These are phyloP conservation scores for Rotaria sp. DNA, from an alignment of 2,888 invertebrate genomes.

Conservation along the genomic window DNA sequence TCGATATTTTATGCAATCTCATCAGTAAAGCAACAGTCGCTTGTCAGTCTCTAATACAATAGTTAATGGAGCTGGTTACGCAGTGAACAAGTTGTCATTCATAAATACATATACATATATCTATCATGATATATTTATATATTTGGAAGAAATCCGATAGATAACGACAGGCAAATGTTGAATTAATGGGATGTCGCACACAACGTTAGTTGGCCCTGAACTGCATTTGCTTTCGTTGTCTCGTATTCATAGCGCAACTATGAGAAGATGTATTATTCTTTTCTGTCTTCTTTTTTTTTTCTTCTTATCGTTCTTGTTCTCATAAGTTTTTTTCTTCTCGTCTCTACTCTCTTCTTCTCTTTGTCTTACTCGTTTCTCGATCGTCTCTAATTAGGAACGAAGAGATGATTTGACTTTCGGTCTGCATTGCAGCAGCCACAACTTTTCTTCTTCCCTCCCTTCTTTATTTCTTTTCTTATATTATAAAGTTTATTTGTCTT, in stretches of 20 bases:
- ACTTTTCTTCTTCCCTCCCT: not conserved
- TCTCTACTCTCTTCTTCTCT: not conserved
- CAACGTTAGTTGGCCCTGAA: not conserved
- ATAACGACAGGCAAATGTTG: not conserved
- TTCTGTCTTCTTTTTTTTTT: not conserved
- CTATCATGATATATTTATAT: not conserved
- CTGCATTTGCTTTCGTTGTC: not conserved
- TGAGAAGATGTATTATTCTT: slow-evolving; percentile 11
- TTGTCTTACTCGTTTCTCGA: slow-evolving; percentile 8
- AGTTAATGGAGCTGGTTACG: not conserved
- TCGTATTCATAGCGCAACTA: not conserved
- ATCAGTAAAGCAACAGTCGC: not conserved
- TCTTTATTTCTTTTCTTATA: not conserved
- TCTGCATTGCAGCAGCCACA: not conserved
- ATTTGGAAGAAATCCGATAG: not conserved
- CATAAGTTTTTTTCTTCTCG: not conserved
- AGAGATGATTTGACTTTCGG: slow-evolving; percentile 24
- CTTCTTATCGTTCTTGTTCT: not conserved
- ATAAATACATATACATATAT: not conserved
- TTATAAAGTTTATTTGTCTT: slow-evolving; percentile 14
- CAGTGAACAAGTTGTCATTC: not conserved
- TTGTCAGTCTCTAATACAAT: not conserved
- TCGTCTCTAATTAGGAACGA: slow-evolving; percentile 4
- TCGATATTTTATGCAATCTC: not conserved
- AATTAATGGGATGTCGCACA: not conserved